phyloP scores from a whole-genome alignment of 1,140 invertebrate species.

The Carcinoscorpius rotundicauda region DNA sequence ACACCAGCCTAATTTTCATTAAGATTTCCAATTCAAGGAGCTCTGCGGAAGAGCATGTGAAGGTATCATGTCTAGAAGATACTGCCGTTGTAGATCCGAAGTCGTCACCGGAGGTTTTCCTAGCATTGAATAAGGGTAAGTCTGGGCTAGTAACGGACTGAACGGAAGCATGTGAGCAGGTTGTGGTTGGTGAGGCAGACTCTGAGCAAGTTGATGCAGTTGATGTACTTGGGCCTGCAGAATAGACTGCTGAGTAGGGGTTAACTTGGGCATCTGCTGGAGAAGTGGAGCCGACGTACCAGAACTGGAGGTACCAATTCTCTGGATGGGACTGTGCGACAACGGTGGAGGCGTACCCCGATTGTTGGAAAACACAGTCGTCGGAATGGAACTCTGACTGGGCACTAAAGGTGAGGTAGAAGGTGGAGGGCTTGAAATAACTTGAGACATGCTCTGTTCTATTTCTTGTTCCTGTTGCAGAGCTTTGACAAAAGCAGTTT shows the following conservation, averaged over 20 bases:
- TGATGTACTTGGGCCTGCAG: constrained; percentile 30
- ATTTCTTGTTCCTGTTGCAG: constrained; percentile 97
- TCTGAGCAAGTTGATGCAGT: constrained; percentile 32
- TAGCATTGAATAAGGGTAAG: constrained; percentile 22
- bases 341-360: constrained; percentile 21
- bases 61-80: constrained; percentile 91
- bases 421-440: constrained; percentile 21
- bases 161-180: constrained; percentile 23
- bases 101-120: constrained; percentile 22
- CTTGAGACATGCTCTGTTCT: constrained; percentile 74
- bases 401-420: constrained; percentile 15
- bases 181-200: constrained; percentile 21
- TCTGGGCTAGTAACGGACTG: constrained; percentile 18
- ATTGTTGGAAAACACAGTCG: constrained; percentile 24
- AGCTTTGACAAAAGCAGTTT: constrained; percentile 95
- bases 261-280: constrained; percentile 22
- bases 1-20: constrained; percentile 6
- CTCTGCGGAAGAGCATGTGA: constrained; percentile 29
- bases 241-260: constrained; percentile 27
- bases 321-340: constrained; percentile 15
- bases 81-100: constrained; percentile 82
- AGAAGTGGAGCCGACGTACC: constrained; percentile 28
- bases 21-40: constrained; percentile 30
- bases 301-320: no score
- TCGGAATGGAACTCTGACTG: constrained; percentile 20